Evolutionary conservation across 1,140 invertebrate genomes (phyloP).

Genomic region (Semibalanus balanoides): DNA sequence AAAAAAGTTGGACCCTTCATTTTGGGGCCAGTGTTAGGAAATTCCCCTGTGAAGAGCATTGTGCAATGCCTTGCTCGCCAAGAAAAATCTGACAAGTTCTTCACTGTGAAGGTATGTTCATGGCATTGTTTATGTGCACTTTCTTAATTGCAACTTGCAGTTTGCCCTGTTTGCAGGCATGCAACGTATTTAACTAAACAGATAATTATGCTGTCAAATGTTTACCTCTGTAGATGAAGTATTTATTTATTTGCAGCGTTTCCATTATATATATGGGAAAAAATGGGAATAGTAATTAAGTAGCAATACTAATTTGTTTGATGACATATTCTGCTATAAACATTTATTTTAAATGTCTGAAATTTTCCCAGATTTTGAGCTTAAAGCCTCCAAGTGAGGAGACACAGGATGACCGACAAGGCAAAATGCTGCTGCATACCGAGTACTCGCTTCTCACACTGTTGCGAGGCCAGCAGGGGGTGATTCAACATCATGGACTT

Average conservation of each 20-base stretch:
- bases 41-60: conserved; percentile 60
- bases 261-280: too few relatives aligned
- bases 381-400: conserved; percentile 42
- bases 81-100: conserved; percentile 49
- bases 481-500: conserved; percentile 63
- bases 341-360: not conserved
- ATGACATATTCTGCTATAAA: too few relatives aligned
- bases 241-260: too few relatives aligned
- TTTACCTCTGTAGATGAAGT: not conserved
- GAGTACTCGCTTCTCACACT: conserved; percentile 61
- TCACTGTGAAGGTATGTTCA: conserved; percentile 49
- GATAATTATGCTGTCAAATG: too few relatives aligned
- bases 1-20: conserved; percentile 40
- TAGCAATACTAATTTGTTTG: too few relatives aligned
- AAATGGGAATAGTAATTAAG: too few relatives aligned
- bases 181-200: too few relatives aligned
- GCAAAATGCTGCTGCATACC: conserved; percentile 65
- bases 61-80: conserved; percentile 60
- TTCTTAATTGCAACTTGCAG: too few relatives aligned
- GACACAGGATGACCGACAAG: conserved; percentile 59
- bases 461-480: conserved; percentile 52
- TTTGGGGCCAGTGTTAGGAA: conserved; percentile 53
- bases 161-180: too few relatives aligned
- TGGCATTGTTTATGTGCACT: not conserved
- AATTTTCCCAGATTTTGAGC: conserved; percentile 36